Evolutionary conservation across 2,113 vertebrate species (phyloP), one percentile per base, ranked within the genome.

Genomic region (Regulus satrapa): DNA sequence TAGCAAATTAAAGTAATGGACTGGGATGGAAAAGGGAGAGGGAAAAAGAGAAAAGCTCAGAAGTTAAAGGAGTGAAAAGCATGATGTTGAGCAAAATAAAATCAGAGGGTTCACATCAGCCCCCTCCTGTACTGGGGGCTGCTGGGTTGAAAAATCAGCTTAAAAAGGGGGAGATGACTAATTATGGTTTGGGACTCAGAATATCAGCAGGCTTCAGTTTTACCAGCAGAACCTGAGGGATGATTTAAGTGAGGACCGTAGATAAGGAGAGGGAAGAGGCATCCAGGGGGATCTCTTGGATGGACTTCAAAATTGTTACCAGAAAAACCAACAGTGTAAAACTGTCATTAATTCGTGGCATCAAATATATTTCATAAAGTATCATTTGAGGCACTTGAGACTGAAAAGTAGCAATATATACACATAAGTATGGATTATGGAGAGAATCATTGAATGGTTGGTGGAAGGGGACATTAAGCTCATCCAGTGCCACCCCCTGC

Each of bases 211-310:
- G 5, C 8, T 71, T 58, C 1, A 0, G 41, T 26, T 74, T 49
- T 8, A 74, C 55, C 82, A 62, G 71, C 45, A 87, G 45, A 77
- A 68, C 73, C 81, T 43, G 40, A 56, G 67, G 63, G 54, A 52
- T 61, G 45, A 26, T 68, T 86, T 51, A 46, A 71, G 62, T 0
- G 2, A 78, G 68, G 45, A 76, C 36, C 0, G 0, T 3, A 7
- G 40, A 46, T 7, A 31, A 62, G 55, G 71, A 82, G 61, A 73
- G 45, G 43, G 71, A 58, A 77, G 74, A 45, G 51, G 15, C 6
- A 3, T 7, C 69, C 71, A 75, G 45, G 32, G 62, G 32, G 85
- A 56, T 40, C n/a, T 59, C 67, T 58, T 0, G 0, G 79, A 43
- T 2, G 14, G 29, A 52, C 12, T 59, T 15, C 23, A 18, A 59